Evolutionary conservation across 1,140 invertebrate genomes (phyloP), one percentile per base, ranked within the genome.

Genomic region (Homarus americanus): DNA sequence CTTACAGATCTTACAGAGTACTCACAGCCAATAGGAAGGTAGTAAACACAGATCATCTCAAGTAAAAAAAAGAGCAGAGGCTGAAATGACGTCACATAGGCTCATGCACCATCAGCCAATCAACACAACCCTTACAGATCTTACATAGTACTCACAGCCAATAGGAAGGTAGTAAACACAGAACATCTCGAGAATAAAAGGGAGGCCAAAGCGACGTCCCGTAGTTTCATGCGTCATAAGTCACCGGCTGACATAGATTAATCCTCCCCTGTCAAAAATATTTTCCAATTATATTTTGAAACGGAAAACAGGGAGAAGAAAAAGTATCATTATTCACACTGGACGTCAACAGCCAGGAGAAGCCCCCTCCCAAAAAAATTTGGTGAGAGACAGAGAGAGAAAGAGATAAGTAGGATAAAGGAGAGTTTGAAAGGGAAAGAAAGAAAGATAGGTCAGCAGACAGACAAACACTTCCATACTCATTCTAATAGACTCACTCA

Each of bases 261-360:
- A 58, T 58, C 17, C 24, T 58, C 53, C 0, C 12, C 53, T 58
- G 53, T 58, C 53, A 58, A 58, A 58, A 58, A 58, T 58, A 58
- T 58, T 58, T 58, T 58, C 17, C 53, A 58, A 58, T 58, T 58
- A 58, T 58, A 58, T 58, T 58, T 58, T 58, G 53, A 58, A 58
- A 58, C 53, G 53, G 17, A 58, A 58, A 58, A 2, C 53, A 20
- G 44, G 9, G 2, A 58, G 10, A 58, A 58, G 24, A 58, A 58
- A 58, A 0, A 4, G 17, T 58, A 5, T 58, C 53, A 58, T 58
- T 58, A 58, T 58, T 58, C 53, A 58, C 24, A 17, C 53, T 58
- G 12, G 4, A 58, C 53, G 53, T 58, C 53, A 58, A 20, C 17
- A 58, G 53, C 4, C 7, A 0, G 15, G 9, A 49, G 15, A 15